Evolutionary conservation across 2,797 vertebrate species (phyloP), one percentile per base, ranked within the genome.

Genomic region (Aselliscus stoliczkanus): DNA sequence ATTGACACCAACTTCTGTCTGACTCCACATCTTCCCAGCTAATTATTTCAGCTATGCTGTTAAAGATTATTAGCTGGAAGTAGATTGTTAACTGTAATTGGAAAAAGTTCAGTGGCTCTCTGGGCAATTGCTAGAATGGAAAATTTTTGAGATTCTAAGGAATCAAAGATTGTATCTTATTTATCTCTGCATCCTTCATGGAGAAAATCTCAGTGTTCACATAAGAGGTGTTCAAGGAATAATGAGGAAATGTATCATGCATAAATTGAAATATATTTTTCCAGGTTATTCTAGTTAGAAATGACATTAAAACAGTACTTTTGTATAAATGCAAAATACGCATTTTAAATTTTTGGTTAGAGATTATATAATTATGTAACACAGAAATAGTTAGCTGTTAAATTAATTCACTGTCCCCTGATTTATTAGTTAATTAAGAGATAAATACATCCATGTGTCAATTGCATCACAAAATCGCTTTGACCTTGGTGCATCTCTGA

Each of bases 361-460:
- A 54, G 9, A 70, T 25, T 37, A 8, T 39, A 37, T 2, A 77
- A 50, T 70, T 27, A 94, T 58, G 4, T 62, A 65, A 70, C 17
- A 58, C 23, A 82, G 23, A 84, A 65, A 81, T 25, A 14, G 90
- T 82, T 90, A 90, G 42, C 42, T 88, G 2, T 95, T 79, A 17
- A 11, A 72, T 17, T 79, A 12, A 93, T 88, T 86, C 10, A 80
- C 37, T 64, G 7, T 39, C 4, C 12, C 39, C 10, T 52, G 70
- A 87, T 79, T 72, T 76, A 44, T 85, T 88, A 82, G 21, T 73
- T 92, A 90, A 83, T 79, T 94, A 86, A 87, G 6, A 60, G 34
- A 86, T 12, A 86, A 85, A 62, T 39, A 56, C 72, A 72, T 76
- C 12, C 20, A 60, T 62, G 69, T 20, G 10, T 73, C 39, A 76